phyloP scores from a whole-genome alignment of 2,113 vertebrate genomes.

The Emydocephalus ijimae region DNA sequence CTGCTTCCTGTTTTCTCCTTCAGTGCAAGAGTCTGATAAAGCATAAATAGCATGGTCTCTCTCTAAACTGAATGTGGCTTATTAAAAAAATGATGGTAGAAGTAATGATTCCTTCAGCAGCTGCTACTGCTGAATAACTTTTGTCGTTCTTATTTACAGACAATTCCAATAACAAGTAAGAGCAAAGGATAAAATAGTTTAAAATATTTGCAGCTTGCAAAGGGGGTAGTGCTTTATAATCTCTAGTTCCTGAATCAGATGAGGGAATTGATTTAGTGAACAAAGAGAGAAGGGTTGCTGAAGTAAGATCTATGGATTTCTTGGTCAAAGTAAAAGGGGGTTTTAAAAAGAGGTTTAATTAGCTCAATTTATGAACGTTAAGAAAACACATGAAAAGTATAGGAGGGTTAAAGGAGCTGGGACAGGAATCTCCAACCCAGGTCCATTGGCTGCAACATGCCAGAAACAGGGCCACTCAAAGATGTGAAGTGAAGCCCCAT shows the following conservation, averaged over 20 bases:
- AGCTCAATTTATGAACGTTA: neutral
- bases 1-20: neutral
- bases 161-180: neutral
- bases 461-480: too few species aligned
- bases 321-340: neutral
- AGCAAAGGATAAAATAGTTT: neutral
- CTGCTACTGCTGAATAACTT: neutral
- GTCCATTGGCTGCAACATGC: too few species aligned
- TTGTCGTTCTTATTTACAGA: conserved; percentile 8
- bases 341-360: neutral
- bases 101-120: conserved; percentile 2
- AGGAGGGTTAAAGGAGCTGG: too few species aligned
- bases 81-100: neutral
- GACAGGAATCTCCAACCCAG: too few species aligned
- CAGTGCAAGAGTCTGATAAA: neutral
- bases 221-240: neutral
- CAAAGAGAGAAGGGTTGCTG: neutral
- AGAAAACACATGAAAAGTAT: neutral
- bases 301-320: neutral
- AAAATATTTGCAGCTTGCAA: neutral
- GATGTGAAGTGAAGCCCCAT: too few species aligned
- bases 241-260: neutral
- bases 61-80: conserved; percentile 5
- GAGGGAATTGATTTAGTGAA: neutral
- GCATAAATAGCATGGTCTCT: neutral